Evolutionary conservation across 2,888 invertebrate species (phyloP).

Genomic region (Clitarchus hookeri): DNA sequence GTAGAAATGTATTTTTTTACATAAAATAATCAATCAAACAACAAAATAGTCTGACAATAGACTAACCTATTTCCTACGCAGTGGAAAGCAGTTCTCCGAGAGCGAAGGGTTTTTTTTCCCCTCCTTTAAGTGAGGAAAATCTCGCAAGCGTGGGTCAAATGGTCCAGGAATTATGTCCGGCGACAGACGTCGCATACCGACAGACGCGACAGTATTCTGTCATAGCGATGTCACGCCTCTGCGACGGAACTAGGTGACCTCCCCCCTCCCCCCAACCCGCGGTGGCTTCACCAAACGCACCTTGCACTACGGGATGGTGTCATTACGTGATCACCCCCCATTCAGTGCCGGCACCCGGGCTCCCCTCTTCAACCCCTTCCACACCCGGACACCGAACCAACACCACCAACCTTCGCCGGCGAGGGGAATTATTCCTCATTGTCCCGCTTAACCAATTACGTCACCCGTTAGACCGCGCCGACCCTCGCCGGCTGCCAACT

Average conservation of each 20-base stretch:
- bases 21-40: too few relatives aligned
- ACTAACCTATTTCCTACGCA: too few relatives aligned
- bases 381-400: neutral
- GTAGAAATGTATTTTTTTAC: too few relatives aligned
- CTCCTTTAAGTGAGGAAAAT: too few relatives aligned
- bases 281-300: too few relatives aligned
- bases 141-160: too few relatives aligned
- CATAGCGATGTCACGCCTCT: neutral
- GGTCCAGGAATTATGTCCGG: neutral
- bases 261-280: neutral
- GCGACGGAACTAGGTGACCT: neutral
- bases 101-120: too few relatives aligned
- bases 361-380: neutral
- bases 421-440: neutral
- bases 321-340: constrained; percentile 1
- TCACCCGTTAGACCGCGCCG: too few relatives aligned
- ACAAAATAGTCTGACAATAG: too few relatives aligned
- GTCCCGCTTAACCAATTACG: constrained; percentile 6
- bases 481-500: too few relatives aligned
- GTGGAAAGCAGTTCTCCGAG: too few relatives aligned
- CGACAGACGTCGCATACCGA: neutral
- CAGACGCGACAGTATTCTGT: neutral
- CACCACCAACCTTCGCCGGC: neutral
- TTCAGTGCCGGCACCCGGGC: neutral
- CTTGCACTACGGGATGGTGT: neutral